Conservation (phyloP, 2,797 vertebrate species). For the Galagoides demidoff region DNA sequence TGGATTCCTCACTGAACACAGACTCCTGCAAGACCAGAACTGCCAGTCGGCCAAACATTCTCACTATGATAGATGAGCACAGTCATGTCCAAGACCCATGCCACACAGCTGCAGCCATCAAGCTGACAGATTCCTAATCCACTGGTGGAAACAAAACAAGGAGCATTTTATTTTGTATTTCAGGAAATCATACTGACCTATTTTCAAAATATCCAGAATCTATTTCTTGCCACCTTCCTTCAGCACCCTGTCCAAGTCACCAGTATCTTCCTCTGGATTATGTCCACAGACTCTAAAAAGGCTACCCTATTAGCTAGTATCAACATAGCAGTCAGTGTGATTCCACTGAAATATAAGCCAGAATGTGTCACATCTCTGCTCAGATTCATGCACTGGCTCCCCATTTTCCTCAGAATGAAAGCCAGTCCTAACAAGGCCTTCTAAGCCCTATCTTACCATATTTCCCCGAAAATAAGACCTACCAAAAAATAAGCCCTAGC, state of each 20-base stretch:
- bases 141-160: not conserved
- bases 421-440: not conserved
- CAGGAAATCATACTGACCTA: not conserved
- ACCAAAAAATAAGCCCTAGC: no score
- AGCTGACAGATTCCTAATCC: not conserved
- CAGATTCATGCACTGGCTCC: not conserved
- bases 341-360: not conserved
- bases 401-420: not conserved
- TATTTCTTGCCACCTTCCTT: not conserved
- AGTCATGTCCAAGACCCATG: not conserved
- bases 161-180: slow-evolving; percentile 4
- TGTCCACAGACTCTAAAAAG: not conserved
- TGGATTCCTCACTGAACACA: not conserved
- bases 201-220: not conserved
- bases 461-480: no score
- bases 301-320: not conserved
- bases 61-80: not conserved
- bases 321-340: not conserved
- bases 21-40: not conserved
- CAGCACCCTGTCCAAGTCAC: not conserved
- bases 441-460: not conserved
- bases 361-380: not conserved
- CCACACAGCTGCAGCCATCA: not conserved
- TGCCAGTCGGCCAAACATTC: not conserved
- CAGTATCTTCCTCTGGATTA: not conserved